These are phyloP conservation scores for Holocentrus rufus DNA, from an alignment of 2,797 vertebrate genomes.

Conservation along the genomic window DNA sequence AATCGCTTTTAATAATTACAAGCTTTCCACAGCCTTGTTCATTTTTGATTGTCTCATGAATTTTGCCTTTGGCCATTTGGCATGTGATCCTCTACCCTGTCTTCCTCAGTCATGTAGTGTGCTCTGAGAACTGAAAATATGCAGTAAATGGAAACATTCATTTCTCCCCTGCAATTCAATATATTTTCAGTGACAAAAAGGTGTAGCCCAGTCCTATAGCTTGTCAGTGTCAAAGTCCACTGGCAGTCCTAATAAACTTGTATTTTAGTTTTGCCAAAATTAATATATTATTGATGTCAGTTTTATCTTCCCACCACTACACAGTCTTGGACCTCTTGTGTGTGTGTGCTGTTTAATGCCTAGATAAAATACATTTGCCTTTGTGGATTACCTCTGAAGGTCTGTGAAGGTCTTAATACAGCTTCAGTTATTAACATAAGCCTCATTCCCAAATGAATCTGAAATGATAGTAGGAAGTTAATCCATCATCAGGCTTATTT, in stretches of 20 bases:
- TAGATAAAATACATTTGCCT: constrained; percentile 15
- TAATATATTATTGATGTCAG: constrained; percentile 16
- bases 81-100: too few species aligned
- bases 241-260: constrained; percentile 10
- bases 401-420: background rate
- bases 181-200: constrained; percentile 21
- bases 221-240: background rate
- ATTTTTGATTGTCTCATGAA: too few species aligned
- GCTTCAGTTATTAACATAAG: background rate
- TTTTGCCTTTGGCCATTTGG: too few species aligned
- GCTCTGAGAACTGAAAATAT: background rate
- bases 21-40: too few species aligned
- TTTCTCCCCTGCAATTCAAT: background rate
- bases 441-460: background rate
- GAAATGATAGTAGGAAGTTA: background rate
- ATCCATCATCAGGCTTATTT: background rate
- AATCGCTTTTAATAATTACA: too few species aligned
- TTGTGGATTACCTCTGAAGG: background rate
- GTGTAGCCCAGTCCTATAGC: background rate
- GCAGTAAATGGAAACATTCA: constrained; percentile 4
- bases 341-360: constrained; percentile 9
- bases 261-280: constrained; percentile 10
- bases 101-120: too few species aligned
- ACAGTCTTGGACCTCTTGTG: background rate
- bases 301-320: constrained; percentile 30